Conservation (phyloP, 1,140 invertebrate species). For the Hormaphis cornu region DNA sequence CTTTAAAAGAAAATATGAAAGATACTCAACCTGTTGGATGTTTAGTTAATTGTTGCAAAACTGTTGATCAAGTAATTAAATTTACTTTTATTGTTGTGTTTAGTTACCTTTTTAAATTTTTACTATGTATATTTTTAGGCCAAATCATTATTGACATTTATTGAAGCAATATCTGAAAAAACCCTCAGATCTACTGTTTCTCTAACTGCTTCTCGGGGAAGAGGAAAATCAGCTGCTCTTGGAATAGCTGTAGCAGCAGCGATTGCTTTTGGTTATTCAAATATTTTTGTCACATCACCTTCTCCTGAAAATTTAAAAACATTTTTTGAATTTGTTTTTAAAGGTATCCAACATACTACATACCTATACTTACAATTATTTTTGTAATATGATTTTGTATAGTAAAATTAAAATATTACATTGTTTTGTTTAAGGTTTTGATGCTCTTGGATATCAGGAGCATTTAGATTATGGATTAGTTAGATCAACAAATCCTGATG, state of each 20-base stretch:
- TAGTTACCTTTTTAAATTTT: too few species aligned
- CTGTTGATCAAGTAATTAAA: constrained; percentile 70
- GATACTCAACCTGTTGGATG: constrained; percentile 85
- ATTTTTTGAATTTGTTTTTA: constrained; percentile 94
- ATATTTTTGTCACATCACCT: constrained; percentile 96
- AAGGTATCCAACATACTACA: constrained; percentile 48
- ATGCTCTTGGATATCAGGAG: constrained; percentile 90
- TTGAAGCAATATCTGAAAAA: constrained; percentile 93
- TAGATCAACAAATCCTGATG: constrained; percentile 92
- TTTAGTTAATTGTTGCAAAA: constrained; percentile 85
- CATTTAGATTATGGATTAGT: constrained; percentile 92
- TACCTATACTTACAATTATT: neutral
- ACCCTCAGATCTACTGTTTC: constrained; percentile 80
- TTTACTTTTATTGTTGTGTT: neutral
- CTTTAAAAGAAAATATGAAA: constrained; percentile 64
- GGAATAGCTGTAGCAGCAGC: constrained; percentile 84
- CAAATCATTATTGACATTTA: constrained; percentile 84
- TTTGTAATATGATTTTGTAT: too few species aligned
- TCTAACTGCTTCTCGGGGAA: constrained; percentile 88
- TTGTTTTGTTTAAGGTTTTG: constrained; percentile 57
- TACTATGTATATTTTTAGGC: constrained; percentile 46
- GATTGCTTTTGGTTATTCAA: constrained; percentile 84
- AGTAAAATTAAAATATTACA: neutral
- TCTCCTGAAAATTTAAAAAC: constrained; percentile 97
- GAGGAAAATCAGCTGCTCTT: constrained; percentile 97